Evolutionary conservation across 2,888 invertebrate species (phyloP), one percentile per base, ranked within the genome.

Genomic region (Epinotia nisella): DNA sequence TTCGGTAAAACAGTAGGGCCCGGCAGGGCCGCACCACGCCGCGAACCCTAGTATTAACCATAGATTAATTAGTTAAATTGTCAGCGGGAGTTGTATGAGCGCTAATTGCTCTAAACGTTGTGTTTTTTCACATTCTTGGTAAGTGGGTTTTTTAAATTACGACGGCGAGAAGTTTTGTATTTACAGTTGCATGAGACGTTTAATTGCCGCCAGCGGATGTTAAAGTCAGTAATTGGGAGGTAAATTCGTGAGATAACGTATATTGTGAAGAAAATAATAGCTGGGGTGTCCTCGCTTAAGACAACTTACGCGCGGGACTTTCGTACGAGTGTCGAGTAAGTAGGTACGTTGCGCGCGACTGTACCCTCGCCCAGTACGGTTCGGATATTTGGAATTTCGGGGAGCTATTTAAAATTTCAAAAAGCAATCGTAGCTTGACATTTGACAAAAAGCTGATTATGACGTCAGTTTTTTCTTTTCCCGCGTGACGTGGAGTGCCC

Each of bases 401-500:
- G 85, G 86, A 88, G 85, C 90, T 90, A 88, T 92, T 91, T 88
- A 80, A 90, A 88, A 88, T 79, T 87, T 90, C 87, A 84, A 90
- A 90, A 91, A 86, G 87, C 85, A 87, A 88, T 88, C 87, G 83
- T 83, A 82, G 84, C 85, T 89, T 91, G 90, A 90, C 90, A 82
- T 90, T 93, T 92, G 91, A 93, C 91, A 92, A 93, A 89, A 93
- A 93, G 93, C 92, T 93, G 93, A 93, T 93, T 93, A 93, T 90
- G 90, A 91, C 90, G 91, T 93, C 90, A 92, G 80, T 87, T 91
- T 89, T 90, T 84, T 80, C 83, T 86, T 87, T 85, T 85, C 78
- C 85, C 85, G 83, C 80, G 83, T 83, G 83, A 81, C 82, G 84
- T 80, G 79, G 83, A 84, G 85, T 80, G 81, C 87, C 92, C 90